These are phyloP conservation scores for Xenopus tropicalis DNA, from an alignment of 2,113 vertebrate species.

Conservation along the genomic window DNA sequence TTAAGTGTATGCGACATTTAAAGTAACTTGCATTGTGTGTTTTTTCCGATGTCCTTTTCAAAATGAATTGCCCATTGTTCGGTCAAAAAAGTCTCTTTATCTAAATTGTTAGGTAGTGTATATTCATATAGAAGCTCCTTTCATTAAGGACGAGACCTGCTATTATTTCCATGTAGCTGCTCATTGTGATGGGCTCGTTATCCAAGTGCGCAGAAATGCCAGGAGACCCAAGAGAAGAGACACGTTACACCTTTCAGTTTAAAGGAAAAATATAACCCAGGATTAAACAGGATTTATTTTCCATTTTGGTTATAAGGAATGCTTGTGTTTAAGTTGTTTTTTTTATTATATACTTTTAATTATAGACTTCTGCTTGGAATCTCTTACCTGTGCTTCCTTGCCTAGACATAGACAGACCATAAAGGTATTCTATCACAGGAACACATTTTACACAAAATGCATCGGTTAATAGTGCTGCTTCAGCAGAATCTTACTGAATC, in stretches of 20 bases:
- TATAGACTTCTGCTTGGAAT: too few species aligned
- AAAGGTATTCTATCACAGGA: too few species aligned
- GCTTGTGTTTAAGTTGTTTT: too few species aligned
- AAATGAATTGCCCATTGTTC: constrained; percentile 21
- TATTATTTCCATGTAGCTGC: constrained; percentile 16
- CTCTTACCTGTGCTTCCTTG: too few species aligned
- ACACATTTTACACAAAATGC: too few species aligned
- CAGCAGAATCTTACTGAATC: too few species aligned
- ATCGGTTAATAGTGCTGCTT: too few species aligned
- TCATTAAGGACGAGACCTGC: constrained; percentile 20
- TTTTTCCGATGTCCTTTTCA: constrained; percentile 3
- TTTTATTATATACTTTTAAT: too few species aligned
- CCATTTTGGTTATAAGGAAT: not conserved
- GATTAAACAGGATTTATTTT: not conserved
- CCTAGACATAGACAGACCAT: too few species aligned
- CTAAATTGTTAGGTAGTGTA: constrained; percentile 9
- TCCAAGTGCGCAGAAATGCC: not conserved
- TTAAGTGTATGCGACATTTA: not conserved
- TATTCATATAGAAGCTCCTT: constrained; percentile 9
- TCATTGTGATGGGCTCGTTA: not conserved
- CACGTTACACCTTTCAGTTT: not conserved
- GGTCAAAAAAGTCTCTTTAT: constrained; percentile 10
- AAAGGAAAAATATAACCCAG: not conserved
- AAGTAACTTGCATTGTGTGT: not conserved
- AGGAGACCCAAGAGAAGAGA: not conserved